Evolutionary conservation across 2,797 vertebrate species (phyloP), one percentile per base, ranked within the genome.

Genomic region (Microctenopoma steveboyesi): DNA sequence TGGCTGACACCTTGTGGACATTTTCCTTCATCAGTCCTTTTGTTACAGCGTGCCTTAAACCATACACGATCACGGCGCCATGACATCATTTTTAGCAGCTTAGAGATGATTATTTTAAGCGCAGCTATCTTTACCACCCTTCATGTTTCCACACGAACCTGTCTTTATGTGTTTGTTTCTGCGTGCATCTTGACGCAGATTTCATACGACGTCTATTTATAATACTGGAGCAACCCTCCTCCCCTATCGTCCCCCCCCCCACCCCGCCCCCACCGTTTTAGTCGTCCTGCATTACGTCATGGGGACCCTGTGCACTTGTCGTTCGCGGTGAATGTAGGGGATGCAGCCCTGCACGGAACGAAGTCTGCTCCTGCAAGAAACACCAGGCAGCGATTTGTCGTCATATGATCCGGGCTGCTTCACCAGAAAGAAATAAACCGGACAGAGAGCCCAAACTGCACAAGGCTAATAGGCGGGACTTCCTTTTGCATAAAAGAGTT

Each of bases 251-350:
- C 2, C 15, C 7, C 2, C 8, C 12, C n/a, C 16, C 14, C 7
- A 9, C 4, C 7, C 13, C n/a, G 2, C 11, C 28, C 4, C 16
- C 2, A 5, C n/a, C 4, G 14, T n/a, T 54, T 7, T 49, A 15
- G 79, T 72, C 61, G 16, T 48, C 50, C 64, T 1, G 27, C 80
- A 91, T 92, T 81, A 91, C 91, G 86, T 92, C 90, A 91, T 75
- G 7, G 53, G 63, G 43, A 78, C 43, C 45, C 9, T 28, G 55
- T 45, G 72, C 75, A 42, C 76, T 76, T 64, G 73, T 16, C 43
- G 15, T 9, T 54, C 61, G 61, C 64, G 15, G 58, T 52, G 70
- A 0, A 14, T 49, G 40, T 33, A n/a, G 55, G 37, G 49, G 62
- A 18, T 30, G 78, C 78, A 64, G 70, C 43, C 49, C 60, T 52